Evolutionary conservation across 1,140 invertebrate genomes (phyloP).

Genomic region (Thereuonema tuberculata): DNA sequence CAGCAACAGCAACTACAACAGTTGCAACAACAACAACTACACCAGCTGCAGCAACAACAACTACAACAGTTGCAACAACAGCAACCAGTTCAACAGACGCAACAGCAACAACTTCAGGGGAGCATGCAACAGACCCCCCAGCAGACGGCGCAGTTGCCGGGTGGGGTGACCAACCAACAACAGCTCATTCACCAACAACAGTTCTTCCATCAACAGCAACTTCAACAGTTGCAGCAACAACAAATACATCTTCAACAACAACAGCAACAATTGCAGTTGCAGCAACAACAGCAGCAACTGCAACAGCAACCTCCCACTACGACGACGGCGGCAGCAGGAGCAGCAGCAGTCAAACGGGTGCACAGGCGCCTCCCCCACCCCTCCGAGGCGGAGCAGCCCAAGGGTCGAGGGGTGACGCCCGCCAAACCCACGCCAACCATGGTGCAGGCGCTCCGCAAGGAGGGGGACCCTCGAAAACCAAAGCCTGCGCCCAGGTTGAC

Average conservation of each 20-base stretch:
- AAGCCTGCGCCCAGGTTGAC: neutral
- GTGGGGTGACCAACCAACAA: conserved; percentile 1
- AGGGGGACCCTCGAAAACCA: neutral
- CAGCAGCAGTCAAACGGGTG: conserved; percentile 10
- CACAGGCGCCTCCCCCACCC: conserved; percentile 12
- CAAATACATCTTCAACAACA: conserved; percentile 10
- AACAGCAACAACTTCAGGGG: conserved; percentile 16
- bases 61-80: conserved; percentile 21
- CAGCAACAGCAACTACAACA: conserved; percentile 17
- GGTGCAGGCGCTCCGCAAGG: conserved; percentile 13
- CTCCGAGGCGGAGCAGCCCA: neutral
- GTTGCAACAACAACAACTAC: conserved; percentile 15
- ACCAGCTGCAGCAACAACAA: conserved; percentile 23
- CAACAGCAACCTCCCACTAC: neutral
- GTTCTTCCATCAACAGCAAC: conserved; percentile 28
- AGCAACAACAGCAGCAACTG: conserved; percentile 16
- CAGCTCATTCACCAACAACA: conserved; percentile 11
- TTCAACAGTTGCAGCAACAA: conserved; percentile 15
- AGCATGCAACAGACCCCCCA: conserved; percentile 14
- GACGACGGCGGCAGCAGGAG: neutral
- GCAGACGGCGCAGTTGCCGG: too few species aligned
- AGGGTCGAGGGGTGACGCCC: neutral
- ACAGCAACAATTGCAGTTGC: conserved; percentile 18
- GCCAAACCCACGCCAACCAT: conserved; percentile 2
- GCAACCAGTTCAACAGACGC: conserved; percentile 18